Conservation (phyloP, 2,797 vertebrate species). For the Neostethus bicornis region DNA sequence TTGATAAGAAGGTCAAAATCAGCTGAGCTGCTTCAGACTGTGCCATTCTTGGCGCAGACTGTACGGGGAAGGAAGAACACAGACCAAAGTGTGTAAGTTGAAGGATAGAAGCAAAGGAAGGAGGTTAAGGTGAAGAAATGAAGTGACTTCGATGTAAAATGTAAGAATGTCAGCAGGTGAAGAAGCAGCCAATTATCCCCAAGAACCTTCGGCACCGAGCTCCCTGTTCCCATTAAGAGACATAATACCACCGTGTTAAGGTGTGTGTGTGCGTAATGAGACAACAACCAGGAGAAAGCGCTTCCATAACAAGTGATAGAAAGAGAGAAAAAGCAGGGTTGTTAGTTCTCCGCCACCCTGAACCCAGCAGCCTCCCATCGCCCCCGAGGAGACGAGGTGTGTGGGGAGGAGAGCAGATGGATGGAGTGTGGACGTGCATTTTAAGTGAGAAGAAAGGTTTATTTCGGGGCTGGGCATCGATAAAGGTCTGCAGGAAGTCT, state of each 20-base stretch:
- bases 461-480: slow-evolving; percentile 64
- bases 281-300: slow-evolving; percentile 76
- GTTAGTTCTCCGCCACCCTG: slow-evolving; percentile 52
- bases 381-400: slow-evolving; percentile 44
- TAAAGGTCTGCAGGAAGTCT: slow-evolving; percentile 57
- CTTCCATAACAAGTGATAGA: slow-evolving; percentile 81
- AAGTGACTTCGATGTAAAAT: slow-evolving; percentile 66
- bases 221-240: slow-evolving; percentile 87
- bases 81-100: slow-evolving; percentile 11
- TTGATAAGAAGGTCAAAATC: no score
- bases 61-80: slow-evolving; percentile 11
- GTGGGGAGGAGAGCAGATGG: slow-evolving; percentile 51
- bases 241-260: slow-evolving; percentile 90
- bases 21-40: no score
- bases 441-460: slow-evolving; percentile 60
- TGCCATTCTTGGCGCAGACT: no score
- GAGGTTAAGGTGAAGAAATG: slow-evolving; percentile 39
- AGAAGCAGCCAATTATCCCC: slow-evolving; percentile 86
- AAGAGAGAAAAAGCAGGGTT: slow-evolving; percentile 57
- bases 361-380: slow-evolving; percentile 67
- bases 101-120: slow-evolving; percentile 16
- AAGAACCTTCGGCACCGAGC: slow-evolving; percentile 84
- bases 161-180: slow-evolving; percentile 81
- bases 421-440: slow-evolving; percentile 62
- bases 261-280: slow-evolving; percentile 79